Base-by-base conservation (phyloP, 2,113 vertebrate genomes). In the Macroglossus sobrinus region DNA sequence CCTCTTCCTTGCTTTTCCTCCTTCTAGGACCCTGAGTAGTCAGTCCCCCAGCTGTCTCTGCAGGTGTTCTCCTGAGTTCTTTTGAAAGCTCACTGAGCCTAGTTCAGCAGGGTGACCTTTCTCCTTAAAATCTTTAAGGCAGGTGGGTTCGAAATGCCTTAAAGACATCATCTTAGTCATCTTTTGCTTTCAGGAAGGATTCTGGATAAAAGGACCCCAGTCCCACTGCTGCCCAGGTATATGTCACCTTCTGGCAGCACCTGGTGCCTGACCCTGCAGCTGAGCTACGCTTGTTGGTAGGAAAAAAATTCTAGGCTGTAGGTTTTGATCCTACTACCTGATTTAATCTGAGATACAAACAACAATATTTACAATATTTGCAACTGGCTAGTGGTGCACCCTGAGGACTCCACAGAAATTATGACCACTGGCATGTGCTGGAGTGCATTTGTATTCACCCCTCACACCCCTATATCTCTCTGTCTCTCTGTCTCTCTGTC, bases 351-450 rank as follows among this genome's bases (percentile, higher is more conserved):
- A 71, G 61, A 50, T 33, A 14, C 21, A 69, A 26, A 69, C 43
- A 47, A 1, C 6, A 15, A 1, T 7, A 3, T 7, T 22, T 30
- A 3, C 5, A 16, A 3, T 5, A 1, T 15, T 47, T 2, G 2
- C 10, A 22, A 0, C 11, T 4, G 4, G 40, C 43, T 38, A 38
- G 11, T 7, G 24, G 35, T 1, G 1, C 30, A 18, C 64, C 38
- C 26, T 12, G 26, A 30, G 47, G 61, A 38, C 63, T 19, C 59
- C 72, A 16, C 40, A 4, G 11, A 30, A 9, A 5, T 74, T 53
- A 7, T 21, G 64, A 3, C n/a, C 26, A 2, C 61, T 21, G 92
- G 26, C n/a, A 63, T 38, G 43, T 7, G 40, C 6, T 53, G 35
- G 33, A 40, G n/a, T 7, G 28, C n/a, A 3, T 13, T 6, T 0